Evolutionary conservation across 2,113 vertebrate species (phyloP), one percentile per base, ranked within the genome.

Genomic region (Dinomys branickii): DNA sequence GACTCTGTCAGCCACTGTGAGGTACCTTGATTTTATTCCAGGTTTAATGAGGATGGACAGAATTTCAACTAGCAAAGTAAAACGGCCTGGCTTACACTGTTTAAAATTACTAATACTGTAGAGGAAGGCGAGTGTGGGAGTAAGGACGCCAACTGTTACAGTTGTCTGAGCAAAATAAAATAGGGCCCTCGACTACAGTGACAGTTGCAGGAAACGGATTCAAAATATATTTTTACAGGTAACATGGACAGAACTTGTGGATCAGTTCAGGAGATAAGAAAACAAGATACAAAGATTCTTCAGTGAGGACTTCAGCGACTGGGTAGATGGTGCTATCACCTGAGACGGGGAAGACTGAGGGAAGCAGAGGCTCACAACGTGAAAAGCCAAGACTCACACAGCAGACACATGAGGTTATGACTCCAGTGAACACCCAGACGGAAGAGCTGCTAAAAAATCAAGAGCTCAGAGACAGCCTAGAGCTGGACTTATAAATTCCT

Each of bases 361-460:
- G 69, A 95, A 41, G 44, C 2, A 33, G 1, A 58, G 61, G 38
- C 2, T 69, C 56, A 0, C 16, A 7, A 7, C 17, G 20, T 73
- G 86, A 41, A 84, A 90, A 97, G 85, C 19, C 6, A 88, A 35
- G 63, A 58, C n/a, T 26, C 65, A 35, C 47, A 30, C 33, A 96
- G 84, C 22, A 94, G 47, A 73, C 5, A 38, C 3, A 9, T 63
- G 73, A 85, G 14, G 6, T 10, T 84, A 16, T 52, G 84, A 28
- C 67, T 85, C 58, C 54, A 61, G 78, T 0, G 67, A 84, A 84
- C 5, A 83, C 61, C 30, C 54, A 89, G 33, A 89, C 0, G 86
- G 38, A 85, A 56, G 14, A 85, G 30, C 47, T 59, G 65, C 69
- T n/a, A 71, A 71, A 94, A 78, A 35, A 77, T 2, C 73, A 71